Evolutionary conservation across 2,888 invertebrate genomes (phyloP).

Genomic region (Leucophenga montana): DNA sequence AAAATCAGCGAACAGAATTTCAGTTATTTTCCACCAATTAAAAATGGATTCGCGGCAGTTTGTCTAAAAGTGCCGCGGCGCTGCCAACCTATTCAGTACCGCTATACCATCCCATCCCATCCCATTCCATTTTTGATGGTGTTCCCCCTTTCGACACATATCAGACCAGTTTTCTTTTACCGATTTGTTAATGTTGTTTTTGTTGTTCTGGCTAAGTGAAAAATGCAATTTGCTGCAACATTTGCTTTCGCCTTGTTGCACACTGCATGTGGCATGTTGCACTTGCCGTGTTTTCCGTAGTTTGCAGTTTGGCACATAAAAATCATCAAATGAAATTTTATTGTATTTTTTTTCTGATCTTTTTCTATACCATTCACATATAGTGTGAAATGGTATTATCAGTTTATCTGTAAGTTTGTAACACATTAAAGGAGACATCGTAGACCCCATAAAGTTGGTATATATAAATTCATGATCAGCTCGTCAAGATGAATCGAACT

Average conservation of each 20-base stretch:
- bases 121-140: no score
- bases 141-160: not conserved
- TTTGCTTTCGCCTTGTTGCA: constrained; percentile 37
- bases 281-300: constrained; percentile 35
- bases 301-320: constrained; percentile 10
- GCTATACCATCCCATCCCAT: not conserved
- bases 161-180: constrained; percentile 2
- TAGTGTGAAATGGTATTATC: no score
- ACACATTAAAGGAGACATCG: no score
- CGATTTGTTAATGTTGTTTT: constrained; percentile 29
- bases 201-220: constrained; percentile 46
- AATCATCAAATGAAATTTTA: constrained; percentile 14
- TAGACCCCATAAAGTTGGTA: no score
- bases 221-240: constrained; percentile 51
- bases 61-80: constrained; percentile 45
- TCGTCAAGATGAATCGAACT: no score
- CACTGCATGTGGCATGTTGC: constrained; percentile 49
- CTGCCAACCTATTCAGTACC: constrained; percentile 38
- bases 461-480: no score
- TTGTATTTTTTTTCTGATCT: not conserved
- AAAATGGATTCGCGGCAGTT: constrained; percentile 60
- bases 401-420: no score
- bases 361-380: no score
- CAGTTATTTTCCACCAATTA: constrained; percentile 63
- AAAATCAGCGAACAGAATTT: constrained; percentile 57